Percentiles rank a stretch among this genome's conserved stretches.
phyloP scores from a whole-genome alignment of 1,140 invertebrate species.

The Drosophila rhopaloa region DNA sequence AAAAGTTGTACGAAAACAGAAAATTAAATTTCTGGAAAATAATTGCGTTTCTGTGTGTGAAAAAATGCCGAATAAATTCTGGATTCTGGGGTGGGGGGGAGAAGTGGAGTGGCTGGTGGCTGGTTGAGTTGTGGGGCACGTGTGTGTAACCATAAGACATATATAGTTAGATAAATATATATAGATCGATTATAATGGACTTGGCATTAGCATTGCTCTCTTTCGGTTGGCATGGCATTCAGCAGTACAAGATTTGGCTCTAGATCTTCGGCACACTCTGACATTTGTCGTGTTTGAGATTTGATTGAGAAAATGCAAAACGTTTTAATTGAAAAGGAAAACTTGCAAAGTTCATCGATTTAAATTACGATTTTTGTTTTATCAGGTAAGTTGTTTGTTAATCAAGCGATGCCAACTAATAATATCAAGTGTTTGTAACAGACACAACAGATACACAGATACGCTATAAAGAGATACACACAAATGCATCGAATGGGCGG shows the following conservation, averaged over 20 bases:
- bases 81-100: constrained; percentile 3
- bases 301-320: constrained; percentile 72
- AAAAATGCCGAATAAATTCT: constrained; percentile 52
- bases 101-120: constrained; percentile 18
- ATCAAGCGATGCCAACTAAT: constrained; percentile 82
- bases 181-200: constrained; percentile 56
- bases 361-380: constrained; percentile 7
- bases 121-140: constrained; percentile 53
- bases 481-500: constrained; percentile 33
- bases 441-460: constrained; percentile 59
- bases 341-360: constrained; percentile 44
- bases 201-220: constrained; percentile 35
- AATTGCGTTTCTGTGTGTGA: constrained; percentile 30
- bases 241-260: constrained; percentile 37
- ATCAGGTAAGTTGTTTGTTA: constrained; percentile 13
- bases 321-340: constrained; percentile 56
- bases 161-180: constrained; percentile 57
- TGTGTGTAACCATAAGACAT: constrained; percentile 85
- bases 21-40: constrained; percentile 64
- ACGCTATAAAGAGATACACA: constrained; percentile 32
- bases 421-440: constrained; percentile 64
- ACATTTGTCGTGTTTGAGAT: constrained; percentile 18
- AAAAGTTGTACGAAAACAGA: constrained; percentile 55
- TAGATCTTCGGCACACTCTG: constrained; percentile 53
- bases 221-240: constrained; percentile 31